These are phyloP conservation scores for Noctua pronuba DNA, from an alignment of 2,888 invertebrate species.

Conservation along the genomic window DNA sequence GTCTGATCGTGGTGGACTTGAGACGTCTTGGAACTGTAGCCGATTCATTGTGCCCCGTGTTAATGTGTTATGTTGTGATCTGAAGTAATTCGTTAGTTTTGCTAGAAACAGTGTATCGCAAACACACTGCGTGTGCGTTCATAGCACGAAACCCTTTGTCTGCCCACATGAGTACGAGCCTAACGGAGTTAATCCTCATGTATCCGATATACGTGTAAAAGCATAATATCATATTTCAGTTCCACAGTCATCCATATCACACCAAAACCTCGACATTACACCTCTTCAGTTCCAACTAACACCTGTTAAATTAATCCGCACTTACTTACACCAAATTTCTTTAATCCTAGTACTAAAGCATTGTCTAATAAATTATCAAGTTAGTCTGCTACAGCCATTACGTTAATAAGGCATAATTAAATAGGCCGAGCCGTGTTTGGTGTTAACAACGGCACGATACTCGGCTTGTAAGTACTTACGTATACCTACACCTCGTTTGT, in stretches of 20 bases:
- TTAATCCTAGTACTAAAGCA: conserved; percentile 30
- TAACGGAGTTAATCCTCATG: no score
- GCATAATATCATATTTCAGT: background rate
- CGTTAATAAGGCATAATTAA: conserved; percentile 80
- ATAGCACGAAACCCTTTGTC: no score
- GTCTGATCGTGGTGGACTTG: no score
- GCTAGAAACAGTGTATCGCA: no score
- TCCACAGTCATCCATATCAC: background rate
- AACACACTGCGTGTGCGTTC: no score
- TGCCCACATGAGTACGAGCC: no score
- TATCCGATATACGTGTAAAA: no score
- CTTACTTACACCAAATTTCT: conserved; percentile 13
- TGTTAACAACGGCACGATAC: conserved; percentile 69
- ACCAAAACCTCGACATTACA: background rate
- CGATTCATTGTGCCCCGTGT: no score
- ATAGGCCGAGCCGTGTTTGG: conserved; percentile 72
- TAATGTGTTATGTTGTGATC: no score
- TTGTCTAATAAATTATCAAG: conserved; percentile 69
- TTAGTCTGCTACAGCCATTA: conserved; percentile 67
- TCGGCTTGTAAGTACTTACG: background rate
- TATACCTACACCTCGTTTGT: conserved; percentile 23
- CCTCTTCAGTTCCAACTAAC: background rate
- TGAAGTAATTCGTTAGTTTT: no score
- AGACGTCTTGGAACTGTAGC: no score
- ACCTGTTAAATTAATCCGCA: conserved; percentile 10